phyloP scores from a whole-genome alignment of 2,888 invertebrate genomes.

The Crematogaster levior region DNA sequence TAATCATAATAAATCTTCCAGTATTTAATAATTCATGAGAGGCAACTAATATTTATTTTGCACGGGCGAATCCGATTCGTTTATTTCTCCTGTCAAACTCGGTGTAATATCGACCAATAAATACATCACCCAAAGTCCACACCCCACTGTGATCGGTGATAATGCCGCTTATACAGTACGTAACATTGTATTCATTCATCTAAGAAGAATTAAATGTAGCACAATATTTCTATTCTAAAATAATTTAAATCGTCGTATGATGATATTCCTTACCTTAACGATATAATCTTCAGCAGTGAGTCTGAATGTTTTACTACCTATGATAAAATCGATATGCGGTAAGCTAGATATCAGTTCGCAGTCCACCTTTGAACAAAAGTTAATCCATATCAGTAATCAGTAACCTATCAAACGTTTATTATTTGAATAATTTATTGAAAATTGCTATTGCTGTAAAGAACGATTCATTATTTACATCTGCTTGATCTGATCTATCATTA shows the following conservation, averaged over 20 bases:
- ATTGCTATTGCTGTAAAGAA: no score
- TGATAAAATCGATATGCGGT: constrained; percentile 92
- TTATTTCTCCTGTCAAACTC: constrained; percentile 97
- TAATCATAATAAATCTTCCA: no score
- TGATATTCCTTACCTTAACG: constrained; percentile 89
- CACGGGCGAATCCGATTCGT: constrained; percentile 95
- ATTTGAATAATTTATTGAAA: no score
- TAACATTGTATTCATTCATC: no score
- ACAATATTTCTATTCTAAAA: constrained; percentile 11
- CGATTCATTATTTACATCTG: no score
- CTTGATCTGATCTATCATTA: no score
- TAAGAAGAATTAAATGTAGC: constrained; percentile 13
- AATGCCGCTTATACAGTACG: no score
- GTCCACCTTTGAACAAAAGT: constrained; percentile 87
- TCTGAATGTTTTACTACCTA: constrained; percentile 92
- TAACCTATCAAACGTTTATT: no score
- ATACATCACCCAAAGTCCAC: constrained; percentile 99
- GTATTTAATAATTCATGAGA: no score
- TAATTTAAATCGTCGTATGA: neutral
- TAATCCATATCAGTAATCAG: neutral
- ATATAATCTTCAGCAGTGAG: constrained; percentile 95
- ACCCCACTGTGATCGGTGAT: constrained; percentile 89
- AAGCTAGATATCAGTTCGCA: constrained; percentile 92
- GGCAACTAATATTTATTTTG: constrained; percentile 82
- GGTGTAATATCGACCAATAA: constrained; percentile 98